phyloP scores from a whole-genome alignment of 2,888 invertebrate genomes.

The Emmelina monodactyla region DNA sequence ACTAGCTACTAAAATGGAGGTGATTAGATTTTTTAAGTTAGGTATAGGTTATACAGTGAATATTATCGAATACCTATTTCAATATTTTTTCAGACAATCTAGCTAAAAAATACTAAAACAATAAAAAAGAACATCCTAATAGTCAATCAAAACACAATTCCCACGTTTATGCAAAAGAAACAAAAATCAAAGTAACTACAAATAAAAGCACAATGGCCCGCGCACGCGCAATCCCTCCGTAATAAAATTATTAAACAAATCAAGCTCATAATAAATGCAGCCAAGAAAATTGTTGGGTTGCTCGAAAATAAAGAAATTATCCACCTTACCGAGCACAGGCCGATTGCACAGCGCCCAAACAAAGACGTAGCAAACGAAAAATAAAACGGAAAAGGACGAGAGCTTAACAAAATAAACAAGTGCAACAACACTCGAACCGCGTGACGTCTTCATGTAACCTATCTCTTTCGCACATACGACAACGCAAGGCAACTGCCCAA shows the following conservation, averaged over 20 bases:
- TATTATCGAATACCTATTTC: too few relatives aligned
- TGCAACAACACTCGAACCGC: conserved; percentile 59
- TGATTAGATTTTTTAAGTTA: too few relatives aligned
- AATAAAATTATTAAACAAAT: conserved; percentile 66
- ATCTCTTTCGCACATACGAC: conserved; percentile 41
- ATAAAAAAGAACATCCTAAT: too few relatives aligned
- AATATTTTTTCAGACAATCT: too few relatives aligned
- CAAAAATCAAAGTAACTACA: conserved; percentile 28
- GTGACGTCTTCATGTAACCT: conserved; percentile 62
- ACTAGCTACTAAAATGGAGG: too few relatives aligned
- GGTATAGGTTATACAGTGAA: too few relatives aligned
- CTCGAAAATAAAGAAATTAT: conserved; percentile 63
- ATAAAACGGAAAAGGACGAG: conserved; percentile 33
- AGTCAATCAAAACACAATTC: conserved; percentile 12
- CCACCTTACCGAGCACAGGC: conserved; percentile 48
- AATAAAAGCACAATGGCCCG: conserved; percentile 29
- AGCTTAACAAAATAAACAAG: conserved; percentile 57
- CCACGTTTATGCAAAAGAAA: conserved; percentile 18
- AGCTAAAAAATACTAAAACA: too few relatives aligned
- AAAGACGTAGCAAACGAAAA: conserved; percentile 58
- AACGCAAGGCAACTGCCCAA: conserved; percentile 18
- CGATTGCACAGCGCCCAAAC: conserved; percentile 53
- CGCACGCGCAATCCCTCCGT: conserved; percentile 27
- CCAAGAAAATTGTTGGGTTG: conserved; percentile 62
- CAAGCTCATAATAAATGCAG: conserved; percentile 59